Percentiles rank a stretch among this genome's conserved stretches.
These are phyloP conservation scores for Cyclina sinensis DNA, from an alignment of 1,140 invertebrate species.

Conservation along the genomic window DNA sequence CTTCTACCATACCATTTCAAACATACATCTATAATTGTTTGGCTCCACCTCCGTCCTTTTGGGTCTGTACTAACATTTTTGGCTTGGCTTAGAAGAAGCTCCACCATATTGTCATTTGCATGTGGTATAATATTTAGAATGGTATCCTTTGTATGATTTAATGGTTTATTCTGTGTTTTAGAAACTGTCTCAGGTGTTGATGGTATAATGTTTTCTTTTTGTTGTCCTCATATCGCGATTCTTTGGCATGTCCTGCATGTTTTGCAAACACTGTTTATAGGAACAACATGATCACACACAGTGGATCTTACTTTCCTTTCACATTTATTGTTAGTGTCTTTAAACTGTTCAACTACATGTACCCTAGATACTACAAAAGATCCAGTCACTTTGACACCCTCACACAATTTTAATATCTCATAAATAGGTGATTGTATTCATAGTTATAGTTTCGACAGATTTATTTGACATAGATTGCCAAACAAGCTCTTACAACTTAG, in stretches of 20 bases:
- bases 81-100: slow-evolving; percentile 34
- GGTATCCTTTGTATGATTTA: neutral
- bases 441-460: too few species aligned
- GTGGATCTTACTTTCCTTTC: neutral
- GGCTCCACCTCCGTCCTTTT: slow-evolving; percentile 61
- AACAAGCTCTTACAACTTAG: too few species aligned
- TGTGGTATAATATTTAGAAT: neutral
- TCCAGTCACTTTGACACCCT: neutral
- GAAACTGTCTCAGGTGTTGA: neutral
- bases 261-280: neutral
- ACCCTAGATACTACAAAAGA: slow-evolving; percentile 9
- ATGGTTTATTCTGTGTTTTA: too few species aligned
- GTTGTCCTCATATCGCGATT: neutral
- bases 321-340: neutral
- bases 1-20: slow-evolving; percentile 61
- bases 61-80: slow-evolving; percentile 30
- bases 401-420: slow-evolving; percentile 5
- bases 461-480: too few species aligned
- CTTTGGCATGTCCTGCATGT: slow-evolving; percentile 33
- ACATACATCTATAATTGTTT: slow-evolving; percentile 52
- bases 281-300: neutral
- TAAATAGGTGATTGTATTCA: too few species aligned
- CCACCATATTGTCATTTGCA: slow-evolving; percentile 2
- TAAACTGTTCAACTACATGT: neutral
- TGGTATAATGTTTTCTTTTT: neutral